Conservation (phyloP, 2,797 vertebrate genomes). For the Lepus townsendii region DNA sequence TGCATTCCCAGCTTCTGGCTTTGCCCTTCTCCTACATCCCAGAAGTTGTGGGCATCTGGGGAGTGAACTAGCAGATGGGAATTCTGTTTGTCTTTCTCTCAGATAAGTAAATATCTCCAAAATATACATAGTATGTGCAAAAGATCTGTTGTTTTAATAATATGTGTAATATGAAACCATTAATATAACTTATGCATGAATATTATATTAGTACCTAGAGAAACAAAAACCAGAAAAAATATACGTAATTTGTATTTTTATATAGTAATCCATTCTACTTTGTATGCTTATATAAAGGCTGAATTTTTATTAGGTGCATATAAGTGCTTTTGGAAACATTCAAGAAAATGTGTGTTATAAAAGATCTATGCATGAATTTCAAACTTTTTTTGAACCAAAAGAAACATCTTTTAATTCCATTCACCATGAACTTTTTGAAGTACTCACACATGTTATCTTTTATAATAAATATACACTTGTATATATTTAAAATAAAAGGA, state of each 20-base stretch:
- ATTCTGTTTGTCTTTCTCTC: too few relatives aligned
- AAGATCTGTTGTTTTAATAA: not conserved
- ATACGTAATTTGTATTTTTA: slow-evolving; percentile 1
- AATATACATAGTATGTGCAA: not conserved
- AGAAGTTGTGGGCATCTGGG: too few relatives aligned
- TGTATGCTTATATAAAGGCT: slow-evolving; percentile 8
- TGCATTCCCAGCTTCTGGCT: too few relatives aligned
- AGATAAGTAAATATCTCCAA: not conserved
- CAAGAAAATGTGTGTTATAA: too few relatives aligned
- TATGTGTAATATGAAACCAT: not conserved
- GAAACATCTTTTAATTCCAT: too few relatives aligned
- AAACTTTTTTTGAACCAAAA: too few relatives aligned
- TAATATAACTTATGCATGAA: slow-evolving; percentile 11
- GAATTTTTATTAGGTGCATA: slow-evolving; percentile 3
- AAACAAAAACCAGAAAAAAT: slow-evolving; percentile 23
- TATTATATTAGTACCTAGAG: not conserved
- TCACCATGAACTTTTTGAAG: too few relatives aligned
- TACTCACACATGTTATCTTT: not conserved
- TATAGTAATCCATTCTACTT: not conserved
- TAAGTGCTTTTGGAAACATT: too few relatives aligned
- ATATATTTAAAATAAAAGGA: slow-evolving; percentile 42
- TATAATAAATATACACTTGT: slow-evolving; percentile 15
- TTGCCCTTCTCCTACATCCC: too few relatives aligned
- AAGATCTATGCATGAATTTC: too few relatives aligned
- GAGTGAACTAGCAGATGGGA: too few relatives aligned